Base-by-base conservation (phyloP, 2,888 invertebrate genomes). In the Dioctria rufipes region DNA sequence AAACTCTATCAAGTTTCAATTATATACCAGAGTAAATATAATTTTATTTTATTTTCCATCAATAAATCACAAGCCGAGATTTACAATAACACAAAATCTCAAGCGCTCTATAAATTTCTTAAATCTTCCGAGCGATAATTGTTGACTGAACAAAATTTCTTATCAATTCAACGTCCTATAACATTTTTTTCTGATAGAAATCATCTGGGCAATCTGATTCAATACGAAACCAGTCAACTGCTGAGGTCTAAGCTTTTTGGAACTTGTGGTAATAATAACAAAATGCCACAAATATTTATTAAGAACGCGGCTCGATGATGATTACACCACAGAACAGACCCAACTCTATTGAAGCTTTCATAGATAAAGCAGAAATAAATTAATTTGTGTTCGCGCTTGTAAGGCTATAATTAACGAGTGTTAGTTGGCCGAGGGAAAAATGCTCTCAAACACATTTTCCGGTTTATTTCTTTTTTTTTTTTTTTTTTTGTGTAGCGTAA, bases 321-420 rank as follows among this genome's bases (percentile, higher is more conserved):
- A 25, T 25, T 25, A 25, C 25, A 25, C 0, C 25, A 25, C 49
- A 46, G 46, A 46, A 46, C 46, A 3, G 9, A 69, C 39, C 49
- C 49, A 51, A 46, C 46, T 46, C 67, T 67, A 46, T 69, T 37
- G 13, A 5, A 69, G 51, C 69, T 69, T 39, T 40, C 51, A 51
- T 2, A 39, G 37, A 25, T 25, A 25, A 25, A 49, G n/a, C 11
- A 40, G 51, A n/a, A 49, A 43, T 3, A 39, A 37, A 69, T 51
- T 51, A 69, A 69, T 67, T 25, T 67, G 67, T 67, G 46, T 25
- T 11, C n/a, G 67, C 51, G 51, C 37, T 69, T 49, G n/a, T n/a
- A 69, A 69, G 54, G 25, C 46, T 39, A 3, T 69, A 69, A 69
- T 69, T 69, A 69, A 51, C 51, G 51, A 69, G 51, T 46, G 43